Evolutionary conservation across 1,140 invertebrate species (phyloP), one percentile per base, ranked within the genome.

Genomic region (Venturia canescens): DNA sequence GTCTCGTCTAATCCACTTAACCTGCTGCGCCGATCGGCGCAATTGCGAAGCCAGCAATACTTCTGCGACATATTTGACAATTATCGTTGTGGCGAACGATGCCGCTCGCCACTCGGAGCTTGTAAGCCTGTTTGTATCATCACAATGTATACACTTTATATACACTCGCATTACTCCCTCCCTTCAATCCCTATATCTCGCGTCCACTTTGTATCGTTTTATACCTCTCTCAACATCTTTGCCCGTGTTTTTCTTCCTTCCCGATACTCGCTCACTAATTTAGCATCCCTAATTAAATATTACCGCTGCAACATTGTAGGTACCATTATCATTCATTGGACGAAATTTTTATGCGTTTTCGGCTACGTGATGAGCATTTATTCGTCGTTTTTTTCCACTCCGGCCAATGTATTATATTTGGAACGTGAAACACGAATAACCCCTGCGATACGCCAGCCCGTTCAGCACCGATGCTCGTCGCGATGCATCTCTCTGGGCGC

Each of bases 1-100:
- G 69, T 77, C 27, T 69, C 75, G 67, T 70, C 80, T 83, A 84
- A 84, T 85, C 79, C 80, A 80, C 77, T 85, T 84, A 83, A 60
- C 60, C 75, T 60, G 75, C 79, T 76, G 50, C 27, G 31, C 38
- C 21, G 38, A 53, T 31, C 57, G 57, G 78, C 50, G 48, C 82
- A 78, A 80, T 83, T 84, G 80, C 80, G 67, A 82, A 31, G 0
- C 63, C 79, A 57, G 70, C 27, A 66, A 75, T 83, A 85, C 76
- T 82, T 66, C 72, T 50, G 21, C 21, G 53, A 75, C 78, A 77
- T 66, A 78, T 77, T 79, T 50, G 69, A 74, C 79, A 34, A 80
- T 83, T 83, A 86, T 85, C 80, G 81, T 70, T 48, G 27, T 82
- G 50, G 60, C 66, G 38, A 78, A 31, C 79, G 83, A 84, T 71